Conservation (phyloP, 2,797 vertebrate genomes). For the Astyanax mexicanus region DNA sequence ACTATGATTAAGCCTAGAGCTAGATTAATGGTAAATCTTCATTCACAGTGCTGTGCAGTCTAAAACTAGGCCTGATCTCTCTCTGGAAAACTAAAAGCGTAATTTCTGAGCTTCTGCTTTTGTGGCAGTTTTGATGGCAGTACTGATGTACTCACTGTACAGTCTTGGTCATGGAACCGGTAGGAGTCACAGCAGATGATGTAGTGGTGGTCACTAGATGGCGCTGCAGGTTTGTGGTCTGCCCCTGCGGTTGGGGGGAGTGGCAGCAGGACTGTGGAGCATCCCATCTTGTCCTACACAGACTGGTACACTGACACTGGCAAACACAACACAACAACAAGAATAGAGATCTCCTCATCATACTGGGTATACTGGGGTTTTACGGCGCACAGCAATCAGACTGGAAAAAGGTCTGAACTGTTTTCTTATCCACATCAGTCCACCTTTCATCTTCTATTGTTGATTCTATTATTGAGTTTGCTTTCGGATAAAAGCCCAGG, state of each 20-base stretch:
- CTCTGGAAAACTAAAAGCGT: not conserved
- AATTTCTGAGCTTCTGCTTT: not conserved
- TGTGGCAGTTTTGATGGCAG: no score
- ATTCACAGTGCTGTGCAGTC: no score
- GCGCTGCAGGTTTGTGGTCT: conserved; percentile 78
- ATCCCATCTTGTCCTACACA: conserved; percentile 21
- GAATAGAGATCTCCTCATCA: conserved; percentile 2
- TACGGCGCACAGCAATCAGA: conserved; percentile 6
- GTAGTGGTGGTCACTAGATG: conserved; percentile 76
- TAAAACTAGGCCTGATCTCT: no score
- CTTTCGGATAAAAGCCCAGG: not conserved
- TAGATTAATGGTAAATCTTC: no score
- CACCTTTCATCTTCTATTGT: not conserved
- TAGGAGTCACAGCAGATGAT: not conserved
- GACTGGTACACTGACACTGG: conserved; percentile 27
- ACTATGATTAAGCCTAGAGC: no score
- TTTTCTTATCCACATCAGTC: no score
- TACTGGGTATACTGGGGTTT: not conserved
- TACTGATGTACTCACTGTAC: not conserved
- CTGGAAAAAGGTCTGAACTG: not conserved
- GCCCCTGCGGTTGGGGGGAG: not conserved
- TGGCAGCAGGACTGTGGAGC: conserved; percentile 6
- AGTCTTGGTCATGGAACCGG: not conserved
- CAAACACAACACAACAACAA: conserved; percentile 1
- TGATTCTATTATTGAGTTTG: no score